Evolutionary conservation across 2,888 invertebrate genomes (phyloP), one percentile per base, ranked within the genome.

Genomic region (Malthinus flaveolus): DNA sequence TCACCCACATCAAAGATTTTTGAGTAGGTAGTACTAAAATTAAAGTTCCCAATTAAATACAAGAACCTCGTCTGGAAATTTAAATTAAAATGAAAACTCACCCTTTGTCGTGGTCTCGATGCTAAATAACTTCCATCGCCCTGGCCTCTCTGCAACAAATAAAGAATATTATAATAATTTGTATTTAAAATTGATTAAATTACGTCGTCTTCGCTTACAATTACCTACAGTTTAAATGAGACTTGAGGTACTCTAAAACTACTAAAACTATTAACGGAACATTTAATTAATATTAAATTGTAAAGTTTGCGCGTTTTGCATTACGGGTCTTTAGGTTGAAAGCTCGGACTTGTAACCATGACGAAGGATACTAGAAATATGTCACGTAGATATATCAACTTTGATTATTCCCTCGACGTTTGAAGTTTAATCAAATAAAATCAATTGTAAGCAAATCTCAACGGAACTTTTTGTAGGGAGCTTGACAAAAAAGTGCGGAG

Each of bases 111-210:
- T 70, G 71, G 78, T 71, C 73, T 67, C 51, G 73, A 67, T 56
- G 68, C 77, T 68, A 74, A 75, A 73, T 81, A 83, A 71, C 80
- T 80, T 69, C 82, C 81, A 66, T 83, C 83, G 66, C 82, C 81
- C 71, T 79, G 78, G 66, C 79, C 78, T 72, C 81, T 79, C 77
- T 80, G 78, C 45, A 76, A 78, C 65, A 62, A 56, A 62, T 56
- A 61, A 61, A 50, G 11, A 10, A 11, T 9, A 9, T 31, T 35
- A 48, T 31, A 53, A 10, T 36, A 55, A 15, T 13, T 11, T 11
- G 15, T 15, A 44, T 34, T 4, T 8, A 6, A 44, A 15, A 31
- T 8, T 32, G 3, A 35, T 10, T 48, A 52, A 49, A 13, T 13
- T 32, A 37, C 23, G 36, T 49, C 34, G 54, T 31, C 36, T 39